Evolutionary conservation across 2,113 vertebrate species (phyloP), one percentile per base, ranked within the genome.

Genomic region (Eonycteris spelaea): DNA sequence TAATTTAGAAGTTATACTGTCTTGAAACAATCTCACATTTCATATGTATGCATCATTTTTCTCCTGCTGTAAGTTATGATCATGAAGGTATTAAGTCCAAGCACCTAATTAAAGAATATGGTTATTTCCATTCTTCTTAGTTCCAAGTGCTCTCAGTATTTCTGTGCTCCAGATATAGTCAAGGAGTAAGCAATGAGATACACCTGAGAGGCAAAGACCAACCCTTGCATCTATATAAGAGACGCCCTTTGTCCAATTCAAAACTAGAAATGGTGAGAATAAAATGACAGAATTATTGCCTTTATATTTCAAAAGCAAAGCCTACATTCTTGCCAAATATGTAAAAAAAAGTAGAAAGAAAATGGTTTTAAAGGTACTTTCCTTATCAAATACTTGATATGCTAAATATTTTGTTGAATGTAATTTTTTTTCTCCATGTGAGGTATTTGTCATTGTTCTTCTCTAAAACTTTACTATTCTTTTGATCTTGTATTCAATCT

Each of bases 401-500:
- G 16, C 35, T 95, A 91, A 80, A 65, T 67, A 65, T 92, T 94
- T 87, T 85, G 68, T 59, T 79, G 24, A 40, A 1, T 95, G 7
- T 82, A 71, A 67, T 61, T 53, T 43, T 87, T 79, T 87, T 79
- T 35, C 13, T 51, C 38, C 73, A 7, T 53, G n/a, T 45, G 40
- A 82, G n/a, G 9, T 91, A 67, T 43, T 55, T 90, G 6, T 86
- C 35, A n/a, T 82, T 75, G 5, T 67, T 95, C 28, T 90, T 95
- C 55, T 86, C 43, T 89, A 71, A 95, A 96, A 68, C 15, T 71
- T 88, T 80, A 48, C 73, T 94, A 12, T 92, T 88, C 51, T 94
- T 77, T 83, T 89, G n/a, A 83, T 92, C 48, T 77, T 89, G 63
- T 15, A 24, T 70, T 94, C 57, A 92, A 5, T 71, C 5, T 82